Conservation (phyloP, 2,113 vertebrate genomes). For the Nesogale talazaci region DNA sequence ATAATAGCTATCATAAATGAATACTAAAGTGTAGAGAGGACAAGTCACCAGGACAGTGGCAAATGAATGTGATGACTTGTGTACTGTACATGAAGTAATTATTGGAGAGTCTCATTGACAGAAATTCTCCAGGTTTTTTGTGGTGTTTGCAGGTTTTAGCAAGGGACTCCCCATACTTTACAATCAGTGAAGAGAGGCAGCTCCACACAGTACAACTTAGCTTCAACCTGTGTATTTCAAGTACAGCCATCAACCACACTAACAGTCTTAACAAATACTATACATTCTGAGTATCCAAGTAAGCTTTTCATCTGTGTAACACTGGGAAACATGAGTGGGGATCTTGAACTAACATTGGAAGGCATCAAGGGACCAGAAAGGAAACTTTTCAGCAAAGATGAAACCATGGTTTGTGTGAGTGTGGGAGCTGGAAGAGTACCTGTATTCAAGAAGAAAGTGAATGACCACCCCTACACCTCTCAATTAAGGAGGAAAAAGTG, state of each 20-base stretch:
- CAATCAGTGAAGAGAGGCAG: constrained; percentile 67
- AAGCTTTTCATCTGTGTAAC: neutral
- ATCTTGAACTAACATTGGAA: constrained; percentile 43
- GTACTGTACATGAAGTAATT: constrained; percentile 86
- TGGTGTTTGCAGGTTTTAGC: constrained; percentile 79
- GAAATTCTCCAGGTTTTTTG: constrained; percentile 83
- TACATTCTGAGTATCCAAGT: neutral
- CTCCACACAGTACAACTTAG: constrained; percentile 48
- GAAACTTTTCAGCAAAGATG: neutral
- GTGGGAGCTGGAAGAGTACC: neutral
- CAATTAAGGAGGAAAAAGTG: constrained; percentile 12
- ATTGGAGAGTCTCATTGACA: constrained; percentile 86
- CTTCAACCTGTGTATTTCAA: constrained; percentile 2
- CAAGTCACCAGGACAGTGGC: constrained; percentile 88
- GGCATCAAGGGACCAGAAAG: constrained; percentile 12
- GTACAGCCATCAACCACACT: constrained; percentile 6
- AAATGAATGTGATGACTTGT: constrained; percentile 87
- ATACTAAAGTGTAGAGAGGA: constrained; percentile 90
- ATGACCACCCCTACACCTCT: constrained; percentile 22
- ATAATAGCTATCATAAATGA: constrained; percentile 91
- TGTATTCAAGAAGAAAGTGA: constrained; percentile 45
- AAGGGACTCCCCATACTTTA: constrained; percentile 50
- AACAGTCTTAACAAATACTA: constrained; percentile 9
- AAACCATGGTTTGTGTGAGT: neutral
- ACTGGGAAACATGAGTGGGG: constrained; percentile 48